Base-by-base conservation (phyloP, 2,113 vertebrate species). In the Fregetta grallaria region DNA sequence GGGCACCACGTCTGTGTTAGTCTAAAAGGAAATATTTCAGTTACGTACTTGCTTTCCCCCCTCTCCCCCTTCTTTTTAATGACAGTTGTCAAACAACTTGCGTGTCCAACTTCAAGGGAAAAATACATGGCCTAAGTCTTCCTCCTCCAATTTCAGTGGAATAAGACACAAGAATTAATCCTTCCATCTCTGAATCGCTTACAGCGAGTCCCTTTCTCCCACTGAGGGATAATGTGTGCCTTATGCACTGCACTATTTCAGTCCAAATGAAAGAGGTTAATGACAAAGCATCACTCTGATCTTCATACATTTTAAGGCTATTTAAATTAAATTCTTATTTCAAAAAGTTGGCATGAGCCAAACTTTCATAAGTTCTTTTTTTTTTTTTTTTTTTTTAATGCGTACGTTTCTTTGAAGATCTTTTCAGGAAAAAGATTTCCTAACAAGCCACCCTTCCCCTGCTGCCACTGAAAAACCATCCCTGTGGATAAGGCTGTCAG, bases 291-390 rank as follows among this genome's bases (percentile, higher is more conserved):
- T 68, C 86, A 23, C 96, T 93, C 92, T 95, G 92, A 95, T 97
- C 95, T 92, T 93, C 88, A 82, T 68, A 67, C 73, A 18, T 55
- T 94, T 66, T 73, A 70, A 65, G 94, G 93, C 70, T 96, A 95
- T 98, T 98, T 94, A 98, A 98, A 98, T 95, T 86, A 92, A 85
- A 93, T 85, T 71, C 95, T 74, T 49, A 82, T 92, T 79, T 89
- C 73, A 85, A 92, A 96, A 96, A 38, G 62, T 92, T 97, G 59
- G 90, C 88, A 82, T 70, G 81, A 95, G 74, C 19, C 72, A 78
- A 97, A 96, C 94, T 97, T 97, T 58, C 23, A 7, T 15, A 97
- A 96, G 74, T 44, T 91, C 61, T 86, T 65, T 34, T 72, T 27
- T 82, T 92, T 71, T 34, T 53, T 53, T 38, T 38, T 38, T 38